Base-by-base conservation (phyloP, 2,113 vertebrate genomes). In the Cromileptes altivelis region DNA sequence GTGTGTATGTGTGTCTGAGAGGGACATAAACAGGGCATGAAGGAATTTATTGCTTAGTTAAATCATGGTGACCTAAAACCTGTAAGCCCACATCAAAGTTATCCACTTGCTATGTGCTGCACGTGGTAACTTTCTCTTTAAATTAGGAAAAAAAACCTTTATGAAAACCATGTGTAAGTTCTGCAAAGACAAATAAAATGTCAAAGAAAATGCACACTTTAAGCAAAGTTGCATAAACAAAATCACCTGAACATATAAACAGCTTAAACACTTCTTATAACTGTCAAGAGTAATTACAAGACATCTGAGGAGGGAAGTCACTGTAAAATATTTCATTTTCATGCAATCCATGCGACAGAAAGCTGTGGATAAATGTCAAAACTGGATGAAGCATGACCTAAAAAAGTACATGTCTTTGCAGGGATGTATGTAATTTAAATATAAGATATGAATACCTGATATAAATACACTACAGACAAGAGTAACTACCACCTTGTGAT, bases 11-110 rank as follows among this genome's bases (percentile, higher is more conserved):
- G 70, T 52, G 70, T 70, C 60, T 63, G 75, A 71, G 72, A 64
- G 75, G n/a, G 80, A 79, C 52, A 57, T 5, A 71, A 84, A 82
- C 76, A 27, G 52, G 61, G 53, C 65, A 80, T 25, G 75, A 57
- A 86, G 47, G 73, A 84, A 89, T 88, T 82, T 89, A 91, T 71
- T 73, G 78, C 67, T 84, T 52, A 76, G 55, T 85, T 70, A 37
- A 82, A 89, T 82, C 79, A 69, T 2, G 37, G 75, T 30, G 81
- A 83, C 81, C 84, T 53, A 70, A 82, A 85, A 73, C 69, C 73
- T 42, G 33, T 27, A 30, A 85, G 12, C 55, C 73, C 74, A 89
- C 85, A 89, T 88, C 78, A 89, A 85, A 88, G 79, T 45, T 42
- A 49, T 62, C 67, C 61, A 56, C 70, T 67, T 81, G 50, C 53